phyloP scores from a whole-genome alignment of 2,797 vertebrate species.

The Cephalopachus bancanus region DNA sequence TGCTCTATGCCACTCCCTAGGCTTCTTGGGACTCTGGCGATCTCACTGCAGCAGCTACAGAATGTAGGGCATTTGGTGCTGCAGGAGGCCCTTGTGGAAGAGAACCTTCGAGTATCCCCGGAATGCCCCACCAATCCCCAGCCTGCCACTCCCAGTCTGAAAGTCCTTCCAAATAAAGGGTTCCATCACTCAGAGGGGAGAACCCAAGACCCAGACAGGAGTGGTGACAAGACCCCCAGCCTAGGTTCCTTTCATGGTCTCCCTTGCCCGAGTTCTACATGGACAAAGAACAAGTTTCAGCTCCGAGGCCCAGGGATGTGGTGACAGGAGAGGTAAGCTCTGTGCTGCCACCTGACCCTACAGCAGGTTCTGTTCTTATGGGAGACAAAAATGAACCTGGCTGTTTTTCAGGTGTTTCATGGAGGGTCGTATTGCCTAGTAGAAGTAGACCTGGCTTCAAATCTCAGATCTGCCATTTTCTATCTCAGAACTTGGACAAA shows the following conservation, averaged over 20 bases:
- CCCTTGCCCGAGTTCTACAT: not conserved
- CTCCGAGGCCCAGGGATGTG: not conserved
- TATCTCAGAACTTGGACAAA: not conserved
- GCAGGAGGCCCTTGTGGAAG: conserved; percentile 92
- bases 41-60: conserved; percentile 95
- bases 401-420: conserved; percentile 18
- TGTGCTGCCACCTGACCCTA: not conserved
- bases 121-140: conserved; percentile 86
- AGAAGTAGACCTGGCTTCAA: conserved; percentile 40
- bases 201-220: not conserved
- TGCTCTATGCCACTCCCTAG: conserved; percentile 83
- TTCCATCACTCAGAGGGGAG: not conserved
- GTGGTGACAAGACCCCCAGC: not conserved
- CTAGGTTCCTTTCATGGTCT: not conserved
- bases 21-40: conserved; percentile 92
- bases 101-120: conserved; percentile 91
- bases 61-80: conserved; percentile 91
- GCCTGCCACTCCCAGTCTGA: not conserved
- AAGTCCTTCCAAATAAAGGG: not conserved
- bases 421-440: not conserved
- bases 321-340: not conserved
- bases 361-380: not conserved
- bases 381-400: conserved; percentile 27
- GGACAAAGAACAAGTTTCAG: not conserved
- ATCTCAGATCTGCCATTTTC: not conserved